These are phyloP conservation scores for Ictalurus punctatus DNA, from an alignment of 2,113 vertebrate species.

Conservation along the genomic window DNA sequence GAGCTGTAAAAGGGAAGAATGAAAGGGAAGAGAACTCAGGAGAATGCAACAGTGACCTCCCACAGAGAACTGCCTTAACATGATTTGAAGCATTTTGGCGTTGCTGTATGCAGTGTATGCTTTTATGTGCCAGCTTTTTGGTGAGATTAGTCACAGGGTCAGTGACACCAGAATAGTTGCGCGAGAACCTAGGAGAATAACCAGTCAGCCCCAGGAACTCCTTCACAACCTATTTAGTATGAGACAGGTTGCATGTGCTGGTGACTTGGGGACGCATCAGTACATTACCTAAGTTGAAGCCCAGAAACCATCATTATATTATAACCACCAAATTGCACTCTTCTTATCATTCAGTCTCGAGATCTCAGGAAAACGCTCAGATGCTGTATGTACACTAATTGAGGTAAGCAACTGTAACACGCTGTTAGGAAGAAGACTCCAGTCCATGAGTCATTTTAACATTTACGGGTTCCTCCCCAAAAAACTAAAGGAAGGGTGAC, in stretches of 20 bases:
- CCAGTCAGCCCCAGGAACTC: not conserved
- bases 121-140: not conserved
- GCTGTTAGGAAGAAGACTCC: not conserved
- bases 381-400: not conserved
- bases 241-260: not conserved
- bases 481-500: not conserved
- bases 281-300: not conserved
- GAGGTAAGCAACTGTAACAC: not conserved
- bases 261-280: not conserved
- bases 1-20: not conserved
- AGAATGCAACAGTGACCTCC: not conserved
- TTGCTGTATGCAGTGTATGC: not conserved
- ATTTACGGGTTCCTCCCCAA: not conserved
- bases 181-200: not conserved
- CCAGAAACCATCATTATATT: not conserved
- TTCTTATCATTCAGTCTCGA: not conserved
- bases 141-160: not conserved
- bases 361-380: not conserved
- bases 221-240: not conserved
- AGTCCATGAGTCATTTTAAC: not conserved
- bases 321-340: not conserved
- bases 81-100: not conserved
- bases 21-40: not conserved
- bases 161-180: not conserved
- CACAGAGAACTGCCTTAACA: not conserved